Conservation (phyloP, 2,888 invertebrate genomes). For the Cephus sareptanus region DNA sequence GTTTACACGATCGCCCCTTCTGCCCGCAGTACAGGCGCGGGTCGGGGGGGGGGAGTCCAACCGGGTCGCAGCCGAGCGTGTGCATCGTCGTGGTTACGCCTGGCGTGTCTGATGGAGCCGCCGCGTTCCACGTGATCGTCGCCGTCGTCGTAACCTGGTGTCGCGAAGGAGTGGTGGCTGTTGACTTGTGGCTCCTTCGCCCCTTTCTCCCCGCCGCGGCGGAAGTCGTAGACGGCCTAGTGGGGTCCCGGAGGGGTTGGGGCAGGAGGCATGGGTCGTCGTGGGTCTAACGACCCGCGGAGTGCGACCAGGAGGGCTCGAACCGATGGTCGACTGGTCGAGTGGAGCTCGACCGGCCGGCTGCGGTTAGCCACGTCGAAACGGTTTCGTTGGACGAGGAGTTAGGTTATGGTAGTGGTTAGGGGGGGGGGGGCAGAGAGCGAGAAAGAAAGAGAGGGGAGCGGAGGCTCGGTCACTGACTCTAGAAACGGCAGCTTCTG, state of each 20-base stretch:
- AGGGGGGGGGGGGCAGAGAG: slow-evolving; percentile 25
- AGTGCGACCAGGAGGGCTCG: neutral
- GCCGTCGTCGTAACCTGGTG: neutral
- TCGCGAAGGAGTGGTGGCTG: neutral
- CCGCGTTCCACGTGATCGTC: neutral
- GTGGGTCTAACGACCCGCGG: neutral
- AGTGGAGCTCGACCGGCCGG: neutral
- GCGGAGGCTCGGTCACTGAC: slow-evolving; percentile 65
- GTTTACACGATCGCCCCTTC: neutral
- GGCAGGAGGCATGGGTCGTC: neutral
- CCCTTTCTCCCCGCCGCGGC: neutral
- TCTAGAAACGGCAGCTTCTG: slow-evolving; percentile 55
- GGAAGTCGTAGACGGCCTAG: neutral
- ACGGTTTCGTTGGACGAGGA: neutral
- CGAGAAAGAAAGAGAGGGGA: slow-evolving; percentile 31
- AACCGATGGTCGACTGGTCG: neutral
- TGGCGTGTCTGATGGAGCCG: neutral
- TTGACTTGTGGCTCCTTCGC: neutral
- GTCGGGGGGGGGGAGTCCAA: neutral
- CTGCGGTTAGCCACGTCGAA: neutral
- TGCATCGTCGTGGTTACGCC: neutral
- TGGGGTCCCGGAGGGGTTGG: neutral
- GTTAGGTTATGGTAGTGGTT: neutral
- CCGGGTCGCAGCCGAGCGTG: neutral
- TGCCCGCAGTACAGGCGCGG: neutral